phyloP scores from a whole-genome alignment of 2,113 vertebrate species.

The Geothlypis trichas region DNA sequence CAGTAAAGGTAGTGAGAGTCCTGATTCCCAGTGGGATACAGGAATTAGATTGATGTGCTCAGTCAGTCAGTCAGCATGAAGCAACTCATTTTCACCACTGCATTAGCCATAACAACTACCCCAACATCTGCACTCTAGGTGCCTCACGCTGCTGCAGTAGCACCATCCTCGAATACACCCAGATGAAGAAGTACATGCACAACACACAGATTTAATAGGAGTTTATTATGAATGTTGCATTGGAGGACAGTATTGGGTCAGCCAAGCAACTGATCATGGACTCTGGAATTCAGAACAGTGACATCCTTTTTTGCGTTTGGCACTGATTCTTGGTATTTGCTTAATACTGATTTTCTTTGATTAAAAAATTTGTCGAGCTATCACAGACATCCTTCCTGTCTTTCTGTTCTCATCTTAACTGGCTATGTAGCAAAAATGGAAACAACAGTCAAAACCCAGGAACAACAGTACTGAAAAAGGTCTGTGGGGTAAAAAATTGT shows the following conservation, averaged over 20 bases:
- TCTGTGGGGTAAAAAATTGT: neutral
- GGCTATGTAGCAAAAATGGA: neutral
- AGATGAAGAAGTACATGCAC: neutral
- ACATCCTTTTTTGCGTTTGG: neutral
- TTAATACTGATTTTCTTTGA: neutral
- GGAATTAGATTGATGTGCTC: neutral
- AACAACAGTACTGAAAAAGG: neutral
- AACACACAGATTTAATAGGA: neutral
- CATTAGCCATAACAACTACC: accelerated
- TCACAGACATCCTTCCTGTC: neutral
- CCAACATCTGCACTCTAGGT: no score
- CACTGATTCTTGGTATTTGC: neutral
- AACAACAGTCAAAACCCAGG: neutral
- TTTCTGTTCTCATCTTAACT: neutral
- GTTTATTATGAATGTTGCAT: accelerated
- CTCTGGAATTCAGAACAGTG: neutral
- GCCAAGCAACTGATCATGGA: neutral
- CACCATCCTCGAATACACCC: neutral
- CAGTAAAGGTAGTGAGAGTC: neutral
- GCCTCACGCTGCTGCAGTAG: accelerated
- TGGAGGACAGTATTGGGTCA: neutral
- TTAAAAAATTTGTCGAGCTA: neutral
- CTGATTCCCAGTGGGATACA: neutral
- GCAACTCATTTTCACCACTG: neutral
- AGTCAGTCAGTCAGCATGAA: neutral